Conservation (phyloP, 2,113 vertebrate species). For the Myxocyprinus asiaticus region DNA sequence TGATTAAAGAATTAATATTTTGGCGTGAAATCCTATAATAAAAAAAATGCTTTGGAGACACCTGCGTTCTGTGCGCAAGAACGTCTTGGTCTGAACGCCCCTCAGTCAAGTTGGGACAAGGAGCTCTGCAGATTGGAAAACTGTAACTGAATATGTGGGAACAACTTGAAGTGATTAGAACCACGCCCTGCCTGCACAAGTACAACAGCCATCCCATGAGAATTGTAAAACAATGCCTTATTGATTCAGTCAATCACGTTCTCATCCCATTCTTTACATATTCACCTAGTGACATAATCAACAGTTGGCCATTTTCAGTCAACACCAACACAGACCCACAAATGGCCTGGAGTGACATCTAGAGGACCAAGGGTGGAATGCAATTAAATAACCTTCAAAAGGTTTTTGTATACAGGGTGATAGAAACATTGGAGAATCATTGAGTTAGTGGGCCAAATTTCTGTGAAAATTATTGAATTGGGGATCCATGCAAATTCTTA, state of each 20-base stretch:
- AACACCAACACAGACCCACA: not conserved
- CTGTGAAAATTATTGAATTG: no score
- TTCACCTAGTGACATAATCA: not conserved
- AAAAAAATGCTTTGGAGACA: no score
- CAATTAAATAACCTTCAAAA: not conserved
- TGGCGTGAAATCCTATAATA: no score
- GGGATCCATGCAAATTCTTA: no score
- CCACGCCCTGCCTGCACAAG: not conserved
- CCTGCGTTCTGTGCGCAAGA: no score
- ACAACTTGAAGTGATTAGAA: not conserved
- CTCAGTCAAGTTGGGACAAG: not conserved
- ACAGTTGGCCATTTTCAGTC: not conserved
- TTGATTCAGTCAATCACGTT: not conserved
- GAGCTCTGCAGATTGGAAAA: not conserved
- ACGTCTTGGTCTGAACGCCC: no score
- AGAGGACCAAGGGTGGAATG: conserved; percentile 2
- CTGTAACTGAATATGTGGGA: not conserved
- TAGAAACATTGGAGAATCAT: no score
- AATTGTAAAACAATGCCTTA: not conserved
- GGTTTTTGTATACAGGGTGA: no score
- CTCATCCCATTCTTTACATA: not conserved
- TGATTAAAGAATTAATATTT: no score
- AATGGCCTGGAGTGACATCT: conserved; percentile 28
- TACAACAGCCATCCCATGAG: not conserved
- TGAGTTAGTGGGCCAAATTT: no score